Evolutionary conservation across 2,113 vertebrate species (phyloP).

Genomic region (Corvus hawaiiensis): DNA sequence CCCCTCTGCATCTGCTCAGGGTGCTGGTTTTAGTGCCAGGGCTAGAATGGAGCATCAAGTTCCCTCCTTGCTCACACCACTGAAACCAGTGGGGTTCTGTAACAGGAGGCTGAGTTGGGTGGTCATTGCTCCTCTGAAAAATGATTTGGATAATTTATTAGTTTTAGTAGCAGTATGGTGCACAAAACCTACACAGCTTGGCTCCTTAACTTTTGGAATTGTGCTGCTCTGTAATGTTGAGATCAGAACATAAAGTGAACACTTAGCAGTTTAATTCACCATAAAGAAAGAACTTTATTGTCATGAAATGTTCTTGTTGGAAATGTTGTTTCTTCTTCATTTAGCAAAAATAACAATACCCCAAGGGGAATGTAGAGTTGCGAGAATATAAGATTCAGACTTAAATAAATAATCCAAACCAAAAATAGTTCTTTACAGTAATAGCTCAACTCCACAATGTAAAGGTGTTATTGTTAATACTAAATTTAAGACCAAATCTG

Average conservation of each 20-base stretch:
- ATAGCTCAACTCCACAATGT: not conserved
- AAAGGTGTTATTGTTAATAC: not conserved
- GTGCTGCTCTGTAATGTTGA: not conserved
- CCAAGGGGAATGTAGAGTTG: slow-evolving; percentile 5
- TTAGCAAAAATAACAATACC: slow-evolving; percentile 63
- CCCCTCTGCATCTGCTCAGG: not conserved
- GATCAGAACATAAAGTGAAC: slow-evolving; percentile 49
- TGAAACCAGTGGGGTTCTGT: not conserved
- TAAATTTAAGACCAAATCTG: not conserved
- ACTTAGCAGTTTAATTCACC: slow-evolving; percentile 62
- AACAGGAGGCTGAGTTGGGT: not conserved
- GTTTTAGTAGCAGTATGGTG: not conserved
- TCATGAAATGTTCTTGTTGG: slow-evolving; percentile 39
- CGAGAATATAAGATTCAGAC: slow-evolving; percentile 8
- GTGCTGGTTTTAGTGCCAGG: not conserved
- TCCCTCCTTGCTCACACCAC: not conserved
- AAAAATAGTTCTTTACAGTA: not conserved
- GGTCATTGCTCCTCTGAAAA: not conserved
- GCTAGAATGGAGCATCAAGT: not conserved
- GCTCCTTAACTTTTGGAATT: slow-evolving; percentile 38
- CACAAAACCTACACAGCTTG: not conserved
- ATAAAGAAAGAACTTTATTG: slow-evolving; percentile 57
- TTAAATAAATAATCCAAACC: slow-evolving; percentile 42
- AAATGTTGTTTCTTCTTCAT: slow-evolving; percentile 63
- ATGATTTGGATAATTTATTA: not conserved